phyloP scores from a whole-genome alignment of 2,113 vertebrate species.

The Otocyon megalotis region DNA sequence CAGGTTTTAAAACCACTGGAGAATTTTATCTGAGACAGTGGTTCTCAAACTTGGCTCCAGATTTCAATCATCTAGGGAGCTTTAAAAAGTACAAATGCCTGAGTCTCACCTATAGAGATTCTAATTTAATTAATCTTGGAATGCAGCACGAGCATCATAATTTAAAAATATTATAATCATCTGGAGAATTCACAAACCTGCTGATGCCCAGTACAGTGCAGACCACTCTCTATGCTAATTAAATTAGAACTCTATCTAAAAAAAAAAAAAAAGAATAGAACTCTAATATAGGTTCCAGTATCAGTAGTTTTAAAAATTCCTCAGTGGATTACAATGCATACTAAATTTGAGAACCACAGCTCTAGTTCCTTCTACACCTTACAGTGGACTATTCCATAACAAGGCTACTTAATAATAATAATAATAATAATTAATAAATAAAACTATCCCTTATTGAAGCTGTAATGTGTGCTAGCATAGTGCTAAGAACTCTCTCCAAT shows the following conservation, averaged over 20 bases:
- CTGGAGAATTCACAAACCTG: neutral
- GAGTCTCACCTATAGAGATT: neutral
- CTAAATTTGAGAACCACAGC: neutral
- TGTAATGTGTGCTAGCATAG: neutral
- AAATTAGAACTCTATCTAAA: neutral
- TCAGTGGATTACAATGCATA: neutral
- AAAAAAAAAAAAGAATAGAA: too few species aligned
- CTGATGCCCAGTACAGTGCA: neutral
- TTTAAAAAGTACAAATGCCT: neutral
- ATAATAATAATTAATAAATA: neutral
- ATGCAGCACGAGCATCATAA: neutral
- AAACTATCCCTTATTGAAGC: neutral
- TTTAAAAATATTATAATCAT: neutral
- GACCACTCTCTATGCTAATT: neutral
- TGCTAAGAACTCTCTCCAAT: neutral
- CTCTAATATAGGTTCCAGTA: neutral
- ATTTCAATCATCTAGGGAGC: neutral
- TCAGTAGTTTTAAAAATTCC: neutral
- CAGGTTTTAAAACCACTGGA: neutral
- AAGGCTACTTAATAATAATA: neutral
- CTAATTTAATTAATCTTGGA: slow-evolving; percentile 1
- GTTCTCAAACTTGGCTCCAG: neutral
- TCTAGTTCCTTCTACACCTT: neutral
- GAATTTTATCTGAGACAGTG: neutral
- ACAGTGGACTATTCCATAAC: neutral